These are phyloP conservation scores for Otolemur garnettii DNA, from an alignment of 2,113 vertebrate genomes.

Conservation along the genomic window DNA sequence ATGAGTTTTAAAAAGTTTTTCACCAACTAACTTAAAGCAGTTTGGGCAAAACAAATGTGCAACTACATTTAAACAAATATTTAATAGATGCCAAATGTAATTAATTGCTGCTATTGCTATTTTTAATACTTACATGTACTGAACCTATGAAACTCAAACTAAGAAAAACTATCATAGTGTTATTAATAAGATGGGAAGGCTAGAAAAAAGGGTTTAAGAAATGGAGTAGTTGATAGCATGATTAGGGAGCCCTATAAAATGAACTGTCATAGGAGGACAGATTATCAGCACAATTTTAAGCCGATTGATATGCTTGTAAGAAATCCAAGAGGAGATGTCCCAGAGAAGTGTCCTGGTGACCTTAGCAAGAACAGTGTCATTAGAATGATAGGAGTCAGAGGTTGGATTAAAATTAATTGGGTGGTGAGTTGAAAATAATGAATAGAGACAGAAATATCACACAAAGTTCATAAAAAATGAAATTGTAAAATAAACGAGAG, in stretches of 20 bases:
- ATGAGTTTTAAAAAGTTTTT: neutral
- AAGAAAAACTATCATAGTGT: neutral
- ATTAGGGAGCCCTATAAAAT: neutral
- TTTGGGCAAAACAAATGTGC: neutral
- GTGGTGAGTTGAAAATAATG: neutral
- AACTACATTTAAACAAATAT: neutral
- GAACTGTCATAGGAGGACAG: neutral
- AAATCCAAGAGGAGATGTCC: neutral
- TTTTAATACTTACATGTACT: neutral
- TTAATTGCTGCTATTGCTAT: neutral
- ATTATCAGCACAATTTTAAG: neutral
- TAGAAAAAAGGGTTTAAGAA: neutral
- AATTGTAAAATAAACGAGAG: neutral
- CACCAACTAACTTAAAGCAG: neutral
- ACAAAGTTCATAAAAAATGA: neutral
- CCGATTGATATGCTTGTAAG: neutral
- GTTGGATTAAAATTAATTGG: neutral
- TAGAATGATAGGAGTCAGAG: neutral
- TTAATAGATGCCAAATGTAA: neutral
- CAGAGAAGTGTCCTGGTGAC: neutral
- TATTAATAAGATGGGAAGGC: neutral
- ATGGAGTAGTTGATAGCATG: neutral
- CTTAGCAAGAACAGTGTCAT: neutral
- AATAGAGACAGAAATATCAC: neutral
- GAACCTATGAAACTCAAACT: fast-evolving